These are phyloP conservation scores for Lutra lutra DNA, from an alignment of 2,797 vertebrate species.

Conservation along the genomic window DNA sequence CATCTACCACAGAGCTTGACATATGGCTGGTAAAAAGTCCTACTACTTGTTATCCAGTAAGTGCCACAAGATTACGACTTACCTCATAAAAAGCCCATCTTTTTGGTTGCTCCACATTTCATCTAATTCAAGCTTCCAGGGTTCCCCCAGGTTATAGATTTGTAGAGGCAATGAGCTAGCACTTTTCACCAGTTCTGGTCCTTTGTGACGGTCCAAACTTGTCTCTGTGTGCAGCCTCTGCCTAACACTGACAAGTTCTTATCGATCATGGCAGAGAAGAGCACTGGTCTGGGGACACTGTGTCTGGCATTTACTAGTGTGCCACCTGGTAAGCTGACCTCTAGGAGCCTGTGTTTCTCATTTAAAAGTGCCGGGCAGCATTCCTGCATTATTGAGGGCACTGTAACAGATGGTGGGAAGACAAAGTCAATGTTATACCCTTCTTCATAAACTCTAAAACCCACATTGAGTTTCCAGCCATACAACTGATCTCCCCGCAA, in stretches of 20 bases:
- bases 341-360: neutral
- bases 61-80: neutral
- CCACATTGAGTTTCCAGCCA: neutral
- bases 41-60: neutral
- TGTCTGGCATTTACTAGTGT: neutral
- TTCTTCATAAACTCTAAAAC: neutral
- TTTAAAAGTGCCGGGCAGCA: neutral
- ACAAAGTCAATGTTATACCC: neutral
- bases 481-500: neutral
- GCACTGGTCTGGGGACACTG: neutral
- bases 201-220: neutral
- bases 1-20: neutral
- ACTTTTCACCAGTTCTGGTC: neutral
- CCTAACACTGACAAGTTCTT: neutral
- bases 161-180: neutral
- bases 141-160: neutral
- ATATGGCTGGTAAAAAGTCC: neutral
- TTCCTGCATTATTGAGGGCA: neutral
- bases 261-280: neutral
- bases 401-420: neutral
- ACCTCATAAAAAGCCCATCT: neutral
- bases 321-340: neutral
- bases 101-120: slow-evolving; percentile 11
- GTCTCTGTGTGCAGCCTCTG: neutral
- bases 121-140: neutral